A percentile compares a stretch with the other conserved stretches of the same genome.
Conservation (phyloP, 2,888 invertebrate species). For the Reticulitermes lucifugus region DNA sequence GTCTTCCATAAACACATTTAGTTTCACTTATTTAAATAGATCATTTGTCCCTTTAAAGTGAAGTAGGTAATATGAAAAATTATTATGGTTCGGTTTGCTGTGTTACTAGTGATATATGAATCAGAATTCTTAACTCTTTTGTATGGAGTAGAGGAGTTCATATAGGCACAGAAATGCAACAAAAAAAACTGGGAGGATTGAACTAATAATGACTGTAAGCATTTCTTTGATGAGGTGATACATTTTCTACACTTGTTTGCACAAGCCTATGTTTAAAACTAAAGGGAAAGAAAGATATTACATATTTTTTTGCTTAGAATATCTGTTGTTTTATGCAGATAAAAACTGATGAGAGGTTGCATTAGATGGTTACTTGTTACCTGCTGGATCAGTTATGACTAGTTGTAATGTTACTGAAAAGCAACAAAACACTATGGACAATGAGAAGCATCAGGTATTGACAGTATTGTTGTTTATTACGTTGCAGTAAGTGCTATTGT, state of each 20-base stretch:
- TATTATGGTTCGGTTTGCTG: not conserved
- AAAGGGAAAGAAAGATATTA: not conserved
- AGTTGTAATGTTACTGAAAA: not conserved
- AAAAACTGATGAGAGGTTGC: not conserved
- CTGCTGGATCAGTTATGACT: not conserved
- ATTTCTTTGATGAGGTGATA: not conserved
- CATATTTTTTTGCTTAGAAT: not conserved
- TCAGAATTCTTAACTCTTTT: not conserved
- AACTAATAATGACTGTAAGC: not conserved
- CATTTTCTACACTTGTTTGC: not conserved
- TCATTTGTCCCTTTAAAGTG: not conserved
- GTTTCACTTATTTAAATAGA: not conserved
- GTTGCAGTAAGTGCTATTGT: too few relatives aligned
- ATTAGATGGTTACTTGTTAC: not conserved
- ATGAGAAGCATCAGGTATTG: too few relatives aligned
- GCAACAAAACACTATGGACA: not conserved
- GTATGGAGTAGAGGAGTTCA: not conserved
- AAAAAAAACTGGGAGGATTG: not conserved
- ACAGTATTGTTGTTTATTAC: too few relatives aligned
- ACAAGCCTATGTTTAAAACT: not conserved
- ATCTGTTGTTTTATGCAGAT: not conserved
- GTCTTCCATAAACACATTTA: conserved; percentile 18
- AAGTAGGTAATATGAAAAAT: not conserved
- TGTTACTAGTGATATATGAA: not conserved
- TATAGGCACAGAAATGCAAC: not conserved